A percentile compares a stretch with the other conserved stretches of the same genome.
Evolutionary conservation across 2,797 vertebrate species (phyloP).

Genomic region (Acanthis flammea): DNA sequence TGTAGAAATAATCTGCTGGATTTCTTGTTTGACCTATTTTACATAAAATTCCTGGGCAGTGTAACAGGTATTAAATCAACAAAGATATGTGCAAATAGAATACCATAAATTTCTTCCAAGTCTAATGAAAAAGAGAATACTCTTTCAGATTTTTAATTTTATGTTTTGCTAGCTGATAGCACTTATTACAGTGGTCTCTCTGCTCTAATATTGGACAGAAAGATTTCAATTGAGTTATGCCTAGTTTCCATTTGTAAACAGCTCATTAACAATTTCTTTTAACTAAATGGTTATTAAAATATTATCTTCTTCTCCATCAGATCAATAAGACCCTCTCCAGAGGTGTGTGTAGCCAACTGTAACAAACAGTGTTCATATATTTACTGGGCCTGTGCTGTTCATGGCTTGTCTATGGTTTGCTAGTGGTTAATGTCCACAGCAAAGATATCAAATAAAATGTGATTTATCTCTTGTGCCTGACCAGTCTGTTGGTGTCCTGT

Average conservation of each 20-base stretch:
- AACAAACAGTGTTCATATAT: background rate
- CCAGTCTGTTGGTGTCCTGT: background rate
- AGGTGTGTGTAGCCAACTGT: background rate
- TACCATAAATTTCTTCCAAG: background rate
- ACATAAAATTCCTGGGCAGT: background rate
- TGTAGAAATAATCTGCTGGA: background rate
- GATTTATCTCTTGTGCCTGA: background rate
- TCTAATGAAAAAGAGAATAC: background rate
- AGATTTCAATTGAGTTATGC: background rate
- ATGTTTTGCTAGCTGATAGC: background rate
- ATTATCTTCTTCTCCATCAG: background rate
- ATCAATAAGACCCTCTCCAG: background rate
- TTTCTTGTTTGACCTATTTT: background rate
- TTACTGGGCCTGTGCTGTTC: background rate
- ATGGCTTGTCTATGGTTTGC: background rate
- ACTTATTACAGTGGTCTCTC: background rate
- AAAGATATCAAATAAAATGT: background rate
- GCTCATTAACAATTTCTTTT: background rate
- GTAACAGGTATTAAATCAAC: background rate
- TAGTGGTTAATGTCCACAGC: background rate
- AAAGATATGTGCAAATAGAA: background rate
- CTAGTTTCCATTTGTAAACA: background rate
- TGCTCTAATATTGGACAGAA: background rate
- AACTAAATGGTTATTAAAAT: background rate
- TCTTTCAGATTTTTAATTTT: background rate